A percentile compares a stretch with the other conserved stretches of the same genome.
Evolutionary conservation across 2,888 invertebrate genomes (phyloP).

Genomic region (Choreutis nemorana): DNA sequence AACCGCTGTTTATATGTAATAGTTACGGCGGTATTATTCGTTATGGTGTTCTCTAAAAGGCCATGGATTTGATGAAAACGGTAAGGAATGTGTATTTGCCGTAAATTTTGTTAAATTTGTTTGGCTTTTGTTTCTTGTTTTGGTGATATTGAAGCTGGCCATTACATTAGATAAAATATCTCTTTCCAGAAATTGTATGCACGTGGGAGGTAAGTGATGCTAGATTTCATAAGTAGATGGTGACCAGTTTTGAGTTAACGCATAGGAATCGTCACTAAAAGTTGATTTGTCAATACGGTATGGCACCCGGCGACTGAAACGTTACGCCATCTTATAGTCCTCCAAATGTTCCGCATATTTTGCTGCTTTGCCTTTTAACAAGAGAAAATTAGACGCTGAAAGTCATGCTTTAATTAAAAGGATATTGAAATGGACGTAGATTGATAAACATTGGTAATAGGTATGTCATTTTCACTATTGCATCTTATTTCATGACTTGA

Average conservation of each 20-base stretch:
- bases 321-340: constrained; percentile 66
- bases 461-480: constrained; percentile 57
- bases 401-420: constrained; percentile 41
- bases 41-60: constrained; percentile 65
- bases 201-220: constrained; percentile 62
- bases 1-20: constrained; percentile 43
- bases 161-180: constrained; percentile 67
- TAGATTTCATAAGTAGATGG: constrained; percentile 43
- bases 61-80: constrained; percentile 70
- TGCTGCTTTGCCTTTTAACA: constrained; percentile 40
- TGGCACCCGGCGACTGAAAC: constrained; percentile 62
- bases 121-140: constrained; percentile 68
- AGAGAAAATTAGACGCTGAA: constrained; percentile 39
- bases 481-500: constrained; percentile 50
- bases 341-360: constrained; percentile 60
- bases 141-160: constrained; percentile 67
- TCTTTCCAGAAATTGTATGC: constrained; percentile 65
- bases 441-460: constrained; percentile 39
- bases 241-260: constrained; percentile 42
- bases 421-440: constrained; percentile 37
- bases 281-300: constrained; percentile 62
- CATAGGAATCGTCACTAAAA: constrained; percentile 35
- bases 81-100: constrained; percentile 44
- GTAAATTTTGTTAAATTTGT: constrained; percentile 42
- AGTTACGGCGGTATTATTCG: constrained; percentile 51